Evolutionary conservation across 2,113 vertebrate species (phyloP).

Genomic region (Coptodon bakossiorum): DNA sequence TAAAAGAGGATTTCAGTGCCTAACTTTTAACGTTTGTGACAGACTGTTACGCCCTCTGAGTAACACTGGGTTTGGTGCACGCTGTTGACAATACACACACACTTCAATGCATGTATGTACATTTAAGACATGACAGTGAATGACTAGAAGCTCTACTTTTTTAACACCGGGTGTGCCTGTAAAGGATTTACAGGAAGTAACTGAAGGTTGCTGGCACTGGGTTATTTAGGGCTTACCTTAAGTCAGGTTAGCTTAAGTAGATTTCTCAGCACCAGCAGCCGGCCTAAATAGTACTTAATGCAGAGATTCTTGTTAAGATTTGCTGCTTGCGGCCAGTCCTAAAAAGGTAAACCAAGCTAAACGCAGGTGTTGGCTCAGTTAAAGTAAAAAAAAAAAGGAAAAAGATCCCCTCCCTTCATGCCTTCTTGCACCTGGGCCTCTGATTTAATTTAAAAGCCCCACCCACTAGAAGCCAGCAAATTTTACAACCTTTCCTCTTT

Average conservation of each 20-base stretch:
- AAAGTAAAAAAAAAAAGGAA: fast-evolving
- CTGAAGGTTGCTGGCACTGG: neutral
- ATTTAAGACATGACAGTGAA: neutral
- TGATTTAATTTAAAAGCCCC: neutral
- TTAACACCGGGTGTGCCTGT: neutral
- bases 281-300: neutral
- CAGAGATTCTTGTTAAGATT: neutral
- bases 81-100: neutral
- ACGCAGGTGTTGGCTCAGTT: neutral
- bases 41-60: neutral
- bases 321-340: neutral
- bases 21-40: neutral
- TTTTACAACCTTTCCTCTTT: neutral
- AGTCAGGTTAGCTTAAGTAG: neutral
- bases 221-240: neutral
- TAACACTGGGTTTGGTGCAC: neutral
- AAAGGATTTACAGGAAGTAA: neutral
- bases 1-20: neutral
- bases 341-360: neutral
- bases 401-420: neutral
- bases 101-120: neutral
- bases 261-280: neutral
- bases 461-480: neutral
- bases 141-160: neutral
- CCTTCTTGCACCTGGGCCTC: neutral